A percentile compares a stretch with the other conserved stretches of the same genome.
Evolutionary conservation across 2,888 invertebrate species (phyloP).

Genomic region (Drosophila borborema): DNA sequence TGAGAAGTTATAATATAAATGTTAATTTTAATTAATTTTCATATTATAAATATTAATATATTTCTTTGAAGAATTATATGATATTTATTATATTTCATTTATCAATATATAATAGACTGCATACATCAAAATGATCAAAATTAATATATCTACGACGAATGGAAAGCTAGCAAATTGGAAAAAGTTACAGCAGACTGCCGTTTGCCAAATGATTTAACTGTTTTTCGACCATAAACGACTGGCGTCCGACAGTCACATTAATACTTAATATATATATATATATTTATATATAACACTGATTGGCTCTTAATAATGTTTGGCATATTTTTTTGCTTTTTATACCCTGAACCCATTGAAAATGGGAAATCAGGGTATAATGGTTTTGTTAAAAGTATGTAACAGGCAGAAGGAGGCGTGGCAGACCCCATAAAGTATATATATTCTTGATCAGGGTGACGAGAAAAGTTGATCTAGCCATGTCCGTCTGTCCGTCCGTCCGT

Average conservation of each 20-base stretch:
- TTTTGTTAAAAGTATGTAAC: too few relatives aligned
- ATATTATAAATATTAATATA: background rate
- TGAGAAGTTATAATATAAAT: too few relatives aligned
- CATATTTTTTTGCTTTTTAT: conserved; percentile 34
- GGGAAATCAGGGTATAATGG: too few relatives aligned
- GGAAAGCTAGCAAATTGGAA: background rate
- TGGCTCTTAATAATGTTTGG: conserved; percentile 32
- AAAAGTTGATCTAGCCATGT: too few relatives aligned
- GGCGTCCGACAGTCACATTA: background rate
- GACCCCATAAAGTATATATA: too few relatives aligned
- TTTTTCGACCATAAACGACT: background rate
- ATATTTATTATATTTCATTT: background rate
- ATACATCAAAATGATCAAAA: too few relatives aligned
- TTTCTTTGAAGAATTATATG: background rate
- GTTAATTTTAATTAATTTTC: background rate
- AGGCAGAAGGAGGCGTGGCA: too few relatives aligned
- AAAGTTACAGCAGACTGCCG: background rate
- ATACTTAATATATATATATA: background rate
- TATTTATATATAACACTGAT: conserved; percentile 21
- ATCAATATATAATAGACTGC: background rate
- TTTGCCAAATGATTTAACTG: background rate
- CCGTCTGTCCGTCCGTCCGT: too few relatives aligned
- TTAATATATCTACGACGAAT: too few relatives aligned
- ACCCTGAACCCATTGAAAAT: too few relatives aligned
- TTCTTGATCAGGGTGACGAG: too few relatives aligned